phyloP scores from a whole-genome alignment of 2,888 invertebrate species.

The Drosophila lutescens region DNA sequence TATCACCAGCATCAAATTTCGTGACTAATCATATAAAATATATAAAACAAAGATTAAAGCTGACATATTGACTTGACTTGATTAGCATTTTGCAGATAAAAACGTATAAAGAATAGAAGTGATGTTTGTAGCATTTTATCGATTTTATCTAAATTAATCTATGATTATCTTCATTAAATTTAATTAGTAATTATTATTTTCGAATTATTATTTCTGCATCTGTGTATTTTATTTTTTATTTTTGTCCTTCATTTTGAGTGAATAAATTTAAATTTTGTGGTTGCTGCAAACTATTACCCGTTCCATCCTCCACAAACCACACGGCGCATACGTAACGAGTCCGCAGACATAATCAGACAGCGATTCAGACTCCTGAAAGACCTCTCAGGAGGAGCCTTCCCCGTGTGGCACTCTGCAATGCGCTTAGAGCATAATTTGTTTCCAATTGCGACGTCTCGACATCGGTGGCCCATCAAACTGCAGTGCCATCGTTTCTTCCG shows the following conservation, averaged over 20 bases:
- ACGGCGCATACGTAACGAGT: conserved; percentile 47
- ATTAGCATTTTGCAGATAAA: too few relatives aligned
- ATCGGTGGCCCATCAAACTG: conserved; percentile 41
- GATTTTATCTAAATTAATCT: too few relatives aligned
- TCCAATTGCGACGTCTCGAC: conserved; percentile 68
- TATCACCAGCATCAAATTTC: neutral
- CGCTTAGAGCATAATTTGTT: conserved; percentile 78
- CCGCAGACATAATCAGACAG: conserved; percentile 44
- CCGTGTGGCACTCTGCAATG: conserved; percentile 47
- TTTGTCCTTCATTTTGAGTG: neutral
- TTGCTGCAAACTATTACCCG: neutral
- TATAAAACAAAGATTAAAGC: neutral
- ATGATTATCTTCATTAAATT: too few relatives aligned
- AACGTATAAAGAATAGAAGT: too few relatives aligned
- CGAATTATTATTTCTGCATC: too few relatives aligned
- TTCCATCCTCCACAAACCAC: conserved; percentile 13
- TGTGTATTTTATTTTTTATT: neutral
- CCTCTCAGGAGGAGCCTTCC: conserved; percentile 8
- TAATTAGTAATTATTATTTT: too few relatives aligned
- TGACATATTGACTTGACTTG: too few relatives aligned
- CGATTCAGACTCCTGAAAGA: conserved; percentile 18
- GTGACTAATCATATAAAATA: neutral
- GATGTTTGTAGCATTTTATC: too few relatives aligned
- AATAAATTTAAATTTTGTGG: neutral
- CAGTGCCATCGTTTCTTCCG: conserved; percentile 27